Base-by-base conservation (phyloP, 1,140 invertebrate genomes). In the Calosoma granatense region DNA sequence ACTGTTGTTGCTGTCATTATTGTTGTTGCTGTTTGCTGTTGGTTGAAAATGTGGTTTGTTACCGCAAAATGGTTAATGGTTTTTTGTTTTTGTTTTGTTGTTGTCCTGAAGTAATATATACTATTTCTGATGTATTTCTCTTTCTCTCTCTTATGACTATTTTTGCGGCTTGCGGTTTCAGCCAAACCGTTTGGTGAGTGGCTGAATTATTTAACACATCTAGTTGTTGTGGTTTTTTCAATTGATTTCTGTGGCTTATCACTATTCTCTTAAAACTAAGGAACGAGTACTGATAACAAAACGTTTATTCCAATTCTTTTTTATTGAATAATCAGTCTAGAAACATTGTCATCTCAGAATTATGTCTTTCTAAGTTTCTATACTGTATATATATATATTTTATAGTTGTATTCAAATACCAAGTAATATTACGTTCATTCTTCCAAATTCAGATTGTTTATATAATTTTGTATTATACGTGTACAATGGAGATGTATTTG, bases 31-130 rank as follows among this genome's bases (percentile, higher is more conserved):
- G 41, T 47, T 4, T 47, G 41, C 17, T 17, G 41, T 47, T n/a
- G n/a, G n/a, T n/a, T 47, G 41, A 47, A 47, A 47, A 47, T 47
- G 41, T 47, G 41, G 41, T 47, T 47, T 47, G 41, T 47, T 47
- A 47, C 41, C 41, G 41, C 41, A 47, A 47, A 47, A 47, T 11
- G 9, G 17, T 12, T 12, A 36, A 36, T 36, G 26, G 26, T 36
- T 36, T 36, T 6, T 36, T 36, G 6, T 36, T 36, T 36, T 36
- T n/a, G n/a, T 36, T 36, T 9, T 36, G n/a, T 9, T 36, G 26
- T 36, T 6, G 26, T 36, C n/a, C n/a, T 36, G 26, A 36, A n/a
- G n/a, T n/a, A n/a, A n/a, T 30, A 6, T 30, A 30, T 30, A 30
- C 14, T 30, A 30, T 30, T 30, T 30, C 26, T 30, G 4, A 30